A percentile compares a stretch with the other conserved stretches of the same genome.
Evolutionary conservation across 2,113 vertebrate genomes (phyloP).

Genomic region (Salvelinus namaycush): DNA sequence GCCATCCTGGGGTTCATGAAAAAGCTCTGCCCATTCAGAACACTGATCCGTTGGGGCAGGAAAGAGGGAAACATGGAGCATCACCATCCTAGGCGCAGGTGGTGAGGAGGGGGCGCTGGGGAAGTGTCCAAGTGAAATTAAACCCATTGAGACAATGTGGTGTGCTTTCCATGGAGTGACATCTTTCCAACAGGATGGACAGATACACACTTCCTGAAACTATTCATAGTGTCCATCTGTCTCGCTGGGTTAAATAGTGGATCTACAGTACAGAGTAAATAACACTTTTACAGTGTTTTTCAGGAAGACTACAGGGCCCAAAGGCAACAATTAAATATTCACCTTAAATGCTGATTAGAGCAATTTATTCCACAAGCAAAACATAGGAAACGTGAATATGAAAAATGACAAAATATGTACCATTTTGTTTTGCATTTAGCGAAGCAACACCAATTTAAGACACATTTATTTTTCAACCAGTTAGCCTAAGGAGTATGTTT

Average conservation of each 20-base stretch:
- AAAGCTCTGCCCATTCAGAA: neutral
- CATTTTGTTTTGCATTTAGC: too few relatives aligned
- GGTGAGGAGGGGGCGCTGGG: neutral
- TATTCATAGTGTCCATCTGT: slow-evolving; percentile 59
- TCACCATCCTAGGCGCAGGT: neutral
- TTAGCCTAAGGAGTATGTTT: too few relatives aligned
- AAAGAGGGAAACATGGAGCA: neutral
- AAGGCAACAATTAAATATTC: too few relatives aligned
- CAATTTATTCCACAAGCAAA: too few relatives aligned
- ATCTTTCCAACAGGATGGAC: slow-evolving; percentile 15
- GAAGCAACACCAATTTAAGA: too few relatives aligned
- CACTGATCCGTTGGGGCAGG: neutral
- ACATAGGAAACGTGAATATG: too few relatives aligned
- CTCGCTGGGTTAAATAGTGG: slow-evolving; percentile 28
- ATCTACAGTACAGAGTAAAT: slow-evolving; percentile 16
- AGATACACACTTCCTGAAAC: slow-evolving; percentile 52
- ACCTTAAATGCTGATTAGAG: too few relatives aligned
- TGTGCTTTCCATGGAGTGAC: neutral
- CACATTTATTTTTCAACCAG: too few relatives aligned
- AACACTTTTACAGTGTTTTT: neutral
- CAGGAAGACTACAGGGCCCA: too few relatives aligned
- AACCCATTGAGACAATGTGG: slow-evolving; percentile 6
- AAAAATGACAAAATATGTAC: too few relatives aligned
- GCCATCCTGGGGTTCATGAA: neutral
- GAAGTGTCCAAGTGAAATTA: neutral